These are phyloP conservation scores for Charaxes varanes DNA, from an alignment of 1,140 invertebrate genomes.

Conservation along the genomic window DNA sequence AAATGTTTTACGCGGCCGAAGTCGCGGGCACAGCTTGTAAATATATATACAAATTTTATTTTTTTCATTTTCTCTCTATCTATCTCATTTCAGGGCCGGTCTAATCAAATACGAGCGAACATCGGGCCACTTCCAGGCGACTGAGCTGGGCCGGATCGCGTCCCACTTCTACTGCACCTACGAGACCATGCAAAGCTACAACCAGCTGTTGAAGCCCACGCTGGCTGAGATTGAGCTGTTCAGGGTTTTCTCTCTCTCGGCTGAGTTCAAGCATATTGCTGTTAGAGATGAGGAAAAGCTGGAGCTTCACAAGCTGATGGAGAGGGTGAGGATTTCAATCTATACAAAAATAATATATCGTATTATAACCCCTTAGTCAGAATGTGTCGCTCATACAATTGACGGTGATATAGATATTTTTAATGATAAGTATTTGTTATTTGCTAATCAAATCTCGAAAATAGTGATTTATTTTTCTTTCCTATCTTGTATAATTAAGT, in stretches of 20 bases:
- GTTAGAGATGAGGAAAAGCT: slow-evolving; percentile 99
- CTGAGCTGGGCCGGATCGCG: slow-evolving; percentile 96
- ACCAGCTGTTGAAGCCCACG: slow-evolving; percentile 96
- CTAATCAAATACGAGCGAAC: slow-evolving; percentile 97
- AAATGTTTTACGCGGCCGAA: no score
- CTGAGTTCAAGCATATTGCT: slow-evolving; percentile 93
- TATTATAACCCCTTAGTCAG: no score
- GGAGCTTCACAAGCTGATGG: slow-evolving; percentile 96
- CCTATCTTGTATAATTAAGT: no score
- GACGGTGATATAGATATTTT: no score
- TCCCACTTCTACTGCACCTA: slow-evolving; percentile 98
- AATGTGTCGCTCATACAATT: no score
- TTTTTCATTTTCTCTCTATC: no score
- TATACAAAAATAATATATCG: no score
- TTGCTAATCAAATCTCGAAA: no score
- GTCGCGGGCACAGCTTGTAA: no score
- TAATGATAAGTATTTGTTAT: no score
- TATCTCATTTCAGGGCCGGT: slow-evolving; percentile 86
- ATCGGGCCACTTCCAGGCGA: slow-evolving; percentile 93
- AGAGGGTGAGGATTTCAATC: slow-evolving; percentile 46
- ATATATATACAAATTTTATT: no score
- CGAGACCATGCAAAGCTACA: slow-evolving; percentile 97
- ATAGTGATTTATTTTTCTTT: no score
- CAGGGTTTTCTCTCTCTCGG: slow-evolving; percentile 98
- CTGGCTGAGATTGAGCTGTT: slow-evolving; percentile 98